Conservation (phyloP, 2,797 vertebrate species). For the Neosilurus hyrtlii region DNA sequence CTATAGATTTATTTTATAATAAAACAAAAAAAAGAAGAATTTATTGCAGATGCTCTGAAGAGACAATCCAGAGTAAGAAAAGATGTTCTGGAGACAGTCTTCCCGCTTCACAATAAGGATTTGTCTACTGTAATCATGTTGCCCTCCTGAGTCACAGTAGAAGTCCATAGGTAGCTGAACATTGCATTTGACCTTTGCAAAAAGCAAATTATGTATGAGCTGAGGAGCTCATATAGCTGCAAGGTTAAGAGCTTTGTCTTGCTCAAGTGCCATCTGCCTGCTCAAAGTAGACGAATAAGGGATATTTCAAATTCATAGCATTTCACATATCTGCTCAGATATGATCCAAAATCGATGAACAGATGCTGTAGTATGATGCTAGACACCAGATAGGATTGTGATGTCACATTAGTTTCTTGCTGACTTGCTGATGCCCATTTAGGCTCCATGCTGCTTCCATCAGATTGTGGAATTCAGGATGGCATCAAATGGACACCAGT, state of each 20-base stretch:
- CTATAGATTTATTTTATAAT: slow-evolving; percentile 21
- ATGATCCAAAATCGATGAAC: slow-evolving; percentile 33
- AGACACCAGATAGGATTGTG: slow-evolving; percentile 12
- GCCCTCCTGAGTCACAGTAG: slow-evolving; percentile 37
- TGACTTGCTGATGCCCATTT: slow-evolving; percentile 18
- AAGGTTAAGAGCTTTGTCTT: slow-evolving; percentile 37
- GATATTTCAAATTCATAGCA: background rate
- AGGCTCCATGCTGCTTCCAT: slow-evolving; percentile 6
- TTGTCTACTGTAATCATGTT: slow-evolving; percentile 17
- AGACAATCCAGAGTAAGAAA: background rate
- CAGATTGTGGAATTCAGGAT: slow-evolving; percentile 10
- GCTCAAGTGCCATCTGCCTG: slow-evolving; percentile 32
- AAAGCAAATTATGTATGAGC: slow-evolving; percentile 57
- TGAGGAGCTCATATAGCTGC: slow-evolving; percentile 48
- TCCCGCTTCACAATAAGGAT: background rate
- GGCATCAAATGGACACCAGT: slow-evolving; percentile 9
- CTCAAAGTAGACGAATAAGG: background rate
- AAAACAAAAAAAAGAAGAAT: slow-evolving; percentile 18
- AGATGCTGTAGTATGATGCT: slow-evolving; percentile 19
- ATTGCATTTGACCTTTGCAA: slow-evolving; percentile 57
- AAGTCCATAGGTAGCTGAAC: slow-evolving; percentile 45
- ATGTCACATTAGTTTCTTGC: slow-evolving; percentile 34
- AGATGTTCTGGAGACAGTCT: slow-evolving; percentile 8
- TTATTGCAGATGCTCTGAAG: slow-evolving; percentile 1
- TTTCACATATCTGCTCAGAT: slow-evolving; percentile 15